phyloP scores from a whole-genome alignment of 2,113 vertebrate genomes.

The Brachionichthys hirsutus region DNA sequence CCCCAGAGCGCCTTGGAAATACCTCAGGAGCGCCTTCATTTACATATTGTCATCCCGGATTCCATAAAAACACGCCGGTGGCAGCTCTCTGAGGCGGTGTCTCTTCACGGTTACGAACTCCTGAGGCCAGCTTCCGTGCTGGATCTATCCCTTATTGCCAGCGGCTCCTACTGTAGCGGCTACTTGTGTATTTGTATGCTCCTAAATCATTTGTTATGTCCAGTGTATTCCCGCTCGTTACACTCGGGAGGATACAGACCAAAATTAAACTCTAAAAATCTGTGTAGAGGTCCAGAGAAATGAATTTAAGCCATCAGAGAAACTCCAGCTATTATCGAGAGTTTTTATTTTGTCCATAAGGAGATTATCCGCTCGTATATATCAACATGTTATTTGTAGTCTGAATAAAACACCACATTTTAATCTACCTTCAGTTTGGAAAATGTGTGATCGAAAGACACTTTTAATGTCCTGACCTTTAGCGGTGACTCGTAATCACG shows the following conservation, averaged over 20 bases:
- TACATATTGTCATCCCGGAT: constrained; percentile 56
- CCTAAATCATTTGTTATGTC: constrained; percentile 31
- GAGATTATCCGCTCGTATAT: no score
- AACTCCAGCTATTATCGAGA: no score
- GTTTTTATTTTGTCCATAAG: no score
- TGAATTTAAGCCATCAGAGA: no score
- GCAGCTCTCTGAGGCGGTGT: constrained; percentile 31
- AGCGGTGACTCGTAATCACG: no score
- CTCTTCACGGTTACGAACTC: constrained; percentile 26
- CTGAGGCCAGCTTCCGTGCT: constrained; percentile 45
- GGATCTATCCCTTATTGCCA: constrained; percentile 49
- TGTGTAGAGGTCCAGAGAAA: not conserved
- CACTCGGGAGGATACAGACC: constrained; percentile 5
- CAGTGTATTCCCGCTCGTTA: constrained; percentile 16
- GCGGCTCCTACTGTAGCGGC: constrained; percentile 26
- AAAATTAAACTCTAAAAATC: not conserved
- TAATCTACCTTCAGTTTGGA: no score
- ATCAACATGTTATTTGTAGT: no score
- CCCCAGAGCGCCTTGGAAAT: constrained; percentile 46
- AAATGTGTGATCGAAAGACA: no score
- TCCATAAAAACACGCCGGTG: constrained; percentile 45
- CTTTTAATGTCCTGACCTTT: no score
- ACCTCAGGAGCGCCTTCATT: constrained; percentile 40
- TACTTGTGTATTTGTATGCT: constrained; percentile 36
- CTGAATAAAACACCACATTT: no score